phyloP scores from a whole-genome alignment of 2,888 invertebrate genomes.

The Drosophila nigricruria region DNA sequence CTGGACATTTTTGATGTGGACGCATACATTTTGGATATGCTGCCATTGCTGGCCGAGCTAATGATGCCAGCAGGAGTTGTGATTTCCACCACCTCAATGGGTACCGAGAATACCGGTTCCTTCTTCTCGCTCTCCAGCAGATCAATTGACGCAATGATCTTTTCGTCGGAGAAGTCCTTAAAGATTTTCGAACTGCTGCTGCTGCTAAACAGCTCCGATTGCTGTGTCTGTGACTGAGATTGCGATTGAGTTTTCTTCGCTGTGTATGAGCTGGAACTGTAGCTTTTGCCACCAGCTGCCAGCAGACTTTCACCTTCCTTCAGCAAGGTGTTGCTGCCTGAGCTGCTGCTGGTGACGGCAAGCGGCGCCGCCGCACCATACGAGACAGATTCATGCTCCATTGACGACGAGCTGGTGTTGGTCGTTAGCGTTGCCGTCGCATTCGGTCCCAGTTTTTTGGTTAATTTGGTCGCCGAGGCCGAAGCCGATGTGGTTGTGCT shows the following conservation, averaged over 20 bases:
- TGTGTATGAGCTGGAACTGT: constrained; percentile 59
- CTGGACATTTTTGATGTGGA: constrained; percentile 60
- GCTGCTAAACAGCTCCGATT: constrained; percentile 50
- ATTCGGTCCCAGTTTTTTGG: constrained; percentile 71
- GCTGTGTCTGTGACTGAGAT: constrained; percentile 58
- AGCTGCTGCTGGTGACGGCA: constrained; percentile 16
- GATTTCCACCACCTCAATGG: constrained; percentile 82
- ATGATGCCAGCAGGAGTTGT: constrained; percentile 47
- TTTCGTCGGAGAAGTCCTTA: constrained; percentile 72
- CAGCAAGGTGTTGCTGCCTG: background rate
- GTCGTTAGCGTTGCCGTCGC: constrained; percentile 65
- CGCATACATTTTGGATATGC: constrained; percentile 69
- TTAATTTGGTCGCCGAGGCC: constrained; percentile 74
- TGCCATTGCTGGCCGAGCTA: constrained; percentile 61
- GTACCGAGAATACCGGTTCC: constrained; percentile 82
- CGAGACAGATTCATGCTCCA: constrained; percentile 73
- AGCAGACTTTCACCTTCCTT: constrained; percentile 22
- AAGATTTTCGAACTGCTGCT: constrained; percentile 61
- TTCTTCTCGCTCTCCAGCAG: constrained; percentile 80
- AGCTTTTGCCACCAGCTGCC: constrained; percentile 43
- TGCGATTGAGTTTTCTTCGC: constrained; percentile 59
- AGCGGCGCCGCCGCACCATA: constrained; percentile 39
- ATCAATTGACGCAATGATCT: constrained; percentile 82
- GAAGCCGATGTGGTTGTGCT: constrained; percentile 72
- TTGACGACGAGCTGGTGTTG: constrained; percentile 68